Conservation (phyloP, 2,797 vertebrate genomes). For the Gallinago nigripennis region DNA sequence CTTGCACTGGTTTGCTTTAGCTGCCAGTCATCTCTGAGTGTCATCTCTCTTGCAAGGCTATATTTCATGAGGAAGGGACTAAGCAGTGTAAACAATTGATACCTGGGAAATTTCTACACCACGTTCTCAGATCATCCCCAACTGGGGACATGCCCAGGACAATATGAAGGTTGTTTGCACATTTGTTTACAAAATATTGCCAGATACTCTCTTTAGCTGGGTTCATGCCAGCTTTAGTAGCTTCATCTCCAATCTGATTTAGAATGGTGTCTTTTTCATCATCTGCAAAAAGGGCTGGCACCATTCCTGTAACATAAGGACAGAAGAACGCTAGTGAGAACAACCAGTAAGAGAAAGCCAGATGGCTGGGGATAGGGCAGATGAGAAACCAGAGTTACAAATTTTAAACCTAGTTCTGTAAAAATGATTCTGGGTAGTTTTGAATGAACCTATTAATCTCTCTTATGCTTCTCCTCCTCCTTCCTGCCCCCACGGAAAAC, state of each 20-base stretch:
- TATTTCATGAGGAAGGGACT: neutral
- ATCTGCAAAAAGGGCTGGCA: slow-evolving; percentile 92
- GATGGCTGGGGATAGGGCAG: neutral
- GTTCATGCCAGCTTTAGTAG: slow-evolving; percentile 80
- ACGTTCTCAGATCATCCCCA: slow-evolving; percentile 88
- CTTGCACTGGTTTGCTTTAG: neutral
- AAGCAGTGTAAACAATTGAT: neutral
- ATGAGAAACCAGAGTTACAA: neutral
- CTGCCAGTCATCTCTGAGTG: neutral
- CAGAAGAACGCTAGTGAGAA: neutral
- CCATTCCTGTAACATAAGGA: slow-evolving; percentile 83
- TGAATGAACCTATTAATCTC: neutral
- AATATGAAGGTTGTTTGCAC: slow-evolving; percentile 92
- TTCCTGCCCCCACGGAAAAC: neutral
- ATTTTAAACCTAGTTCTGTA: neutral
- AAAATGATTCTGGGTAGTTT: neutral
- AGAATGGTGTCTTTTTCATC: slow-evolving; percentile 91
- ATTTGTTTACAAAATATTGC: slow-evolving; percentile 94
- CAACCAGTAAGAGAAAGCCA: slow-evolving; percentile 9
- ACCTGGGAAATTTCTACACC: slow-evolving; percentile 98
- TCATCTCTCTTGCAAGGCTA: neutral
- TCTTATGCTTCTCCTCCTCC: neutral
- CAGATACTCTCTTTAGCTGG: slow-evolving; percentile 91
- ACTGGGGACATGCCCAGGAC: slow-evolving; percentile 95
- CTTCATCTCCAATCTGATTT: slow-evolving; percentile 86